Percentiles rank a stretch among this genome's conserved stretches.
Evolutionary conservation across 2,888 invertebrate genomes (phyloP).

Genomic region (Euclidia mi): DNA sequence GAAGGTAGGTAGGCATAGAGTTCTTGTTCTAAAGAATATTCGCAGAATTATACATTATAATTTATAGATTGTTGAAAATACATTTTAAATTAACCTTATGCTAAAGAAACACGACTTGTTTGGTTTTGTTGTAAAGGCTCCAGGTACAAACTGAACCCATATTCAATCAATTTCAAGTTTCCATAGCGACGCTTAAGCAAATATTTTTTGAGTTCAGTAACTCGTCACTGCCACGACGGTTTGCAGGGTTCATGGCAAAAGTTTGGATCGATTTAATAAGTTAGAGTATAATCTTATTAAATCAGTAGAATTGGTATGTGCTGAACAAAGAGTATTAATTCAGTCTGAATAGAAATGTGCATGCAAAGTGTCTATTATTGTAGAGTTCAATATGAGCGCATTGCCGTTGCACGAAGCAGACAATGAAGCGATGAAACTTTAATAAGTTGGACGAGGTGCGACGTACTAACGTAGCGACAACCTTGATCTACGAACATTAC

Average conservation of each 20-base stretch:
- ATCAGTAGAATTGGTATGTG: conserved; percentile 27
- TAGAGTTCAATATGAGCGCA: conserved; percentile 65
- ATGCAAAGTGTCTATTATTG: conserved; percentile 67
- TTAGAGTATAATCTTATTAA: conserved; percentile 40
- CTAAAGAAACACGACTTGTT: too few relatives aligned
- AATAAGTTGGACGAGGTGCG: conserved; percentile 65
- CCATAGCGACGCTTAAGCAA: conserved; percentile 25
- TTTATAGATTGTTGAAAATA: too few relatives aligned
- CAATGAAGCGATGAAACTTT: conserved; percentile 78
- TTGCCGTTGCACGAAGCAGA: conserved; percentile 58
- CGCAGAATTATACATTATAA: too few relatives aligned
- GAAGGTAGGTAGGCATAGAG: too few relatives aligned
- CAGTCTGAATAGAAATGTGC: conserved; percentile 56
- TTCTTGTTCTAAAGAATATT: too few relatives aligned
- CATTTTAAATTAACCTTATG: too few relatives aligned
- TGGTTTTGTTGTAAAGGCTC: too few relatives aligned
- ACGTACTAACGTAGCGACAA: conserved; percentile 43
- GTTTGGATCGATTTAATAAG: conserved; percentile 42
- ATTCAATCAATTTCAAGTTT: conserved; percentile 15
- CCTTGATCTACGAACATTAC: conserved; percentile 43
- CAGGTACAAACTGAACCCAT: not conserved
- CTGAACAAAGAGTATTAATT: conserved; percentile 52
- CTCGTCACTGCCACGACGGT: conserved; percentile 17
- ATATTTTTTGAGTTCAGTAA: conserved; percentile 18
- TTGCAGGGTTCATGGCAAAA: conserved; percentile 26